Conservation (phyloP, 2,113 vertebrate species). For the Calonectris borealis region DNA sequence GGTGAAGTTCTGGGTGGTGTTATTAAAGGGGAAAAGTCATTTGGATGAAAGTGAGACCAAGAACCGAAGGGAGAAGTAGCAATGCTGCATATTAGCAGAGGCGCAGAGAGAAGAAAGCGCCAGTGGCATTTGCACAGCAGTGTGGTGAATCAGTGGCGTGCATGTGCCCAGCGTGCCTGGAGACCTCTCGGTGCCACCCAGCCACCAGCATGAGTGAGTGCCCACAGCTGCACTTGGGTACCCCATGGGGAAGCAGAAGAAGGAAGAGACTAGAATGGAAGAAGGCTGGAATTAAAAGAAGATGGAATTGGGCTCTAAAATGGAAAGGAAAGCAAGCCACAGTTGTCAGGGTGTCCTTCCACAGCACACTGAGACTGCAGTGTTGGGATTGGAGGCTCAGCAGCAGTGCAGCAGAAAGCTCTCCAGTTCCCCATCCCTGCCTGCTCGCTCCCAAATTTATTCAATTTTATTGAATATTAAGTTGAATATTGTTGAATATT, state of each 20-base stretch:
- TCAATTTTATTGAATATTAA: not conserved
- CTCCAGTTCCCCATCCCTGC: not conserved
- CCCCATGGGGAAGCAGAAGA: not conserved
- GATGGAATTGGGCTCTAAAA: not conserved
- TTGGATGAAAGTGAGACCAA: not conserved
- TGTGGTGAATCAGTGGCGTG: not conserved
- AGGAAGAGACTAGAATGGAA: not conserved
- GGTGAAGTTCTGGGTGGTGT: not conserved
- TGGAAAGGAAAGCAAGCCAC: not conserved
- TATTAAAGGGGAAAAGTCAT: not conserved
- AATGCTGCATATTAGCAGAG: not conserved
- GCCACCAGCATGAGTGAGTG: not conserved
- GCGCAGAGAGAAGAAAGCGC: not conserved
- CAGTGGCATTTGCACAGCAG: rapidly evolving
- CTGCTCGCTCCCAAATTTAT: not conserved
- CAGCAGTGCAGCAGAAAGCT: not conserved
- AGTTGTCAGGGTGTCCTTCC: not conserved
- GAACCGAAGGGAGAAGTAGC: not conserved
- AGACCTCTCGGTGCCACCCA: not conserved
- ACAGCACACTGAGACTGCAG: too few relatives aligned
- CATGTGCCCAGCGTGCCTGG: not conserved
- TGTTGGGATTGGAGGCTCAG: not conserved
- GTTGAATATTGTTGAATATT: too few relatives aligned
- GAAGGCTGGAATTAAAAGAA: not conserved
- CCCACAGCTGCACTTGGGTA: not conserved